phyloP scores from a whole-genome alignment of 2,113 vertebrate species.

The Channa argus region DNA sequence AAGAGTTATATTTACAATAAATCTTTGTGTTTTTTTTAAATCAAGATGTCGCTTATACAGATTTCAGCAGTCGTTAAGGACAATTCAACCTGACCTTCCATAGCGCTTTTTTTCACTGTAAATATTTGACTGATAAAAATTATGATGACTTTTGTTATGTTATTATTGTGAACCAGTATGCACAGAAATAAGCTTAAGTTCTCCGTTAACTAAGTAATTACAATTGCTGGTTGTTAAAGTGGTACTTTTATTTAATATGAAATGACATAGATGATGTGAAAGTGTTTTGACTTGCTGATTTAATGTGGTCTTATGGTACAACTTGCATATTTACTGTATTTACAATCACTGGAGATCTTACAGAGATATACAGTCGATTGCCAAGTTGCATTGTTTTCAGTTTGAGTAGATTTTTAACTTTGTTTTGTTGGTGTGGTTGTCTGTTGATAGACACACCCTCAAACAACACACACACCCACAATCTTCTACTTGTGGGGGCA shows the following conservation, averaged over 20 bases:
- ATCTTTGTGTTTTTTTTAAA: too few species aligned
- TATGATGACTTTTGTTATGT: too few species aligned
- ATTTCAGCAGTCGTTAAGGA: background rate
- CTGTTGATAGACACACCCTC: slow-evolving; percentile 11
- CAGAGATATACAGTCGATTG: background rate
- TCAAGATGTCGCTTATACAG: too few species aligned
- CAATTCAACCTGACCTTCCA: background rate
- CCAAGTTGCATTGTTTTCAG: slow-evolving; percentile 1
- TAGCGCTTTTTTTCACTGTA: too few species aligned
- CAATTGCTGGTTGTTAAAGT: too few species aligned
- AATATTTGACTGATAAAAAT: too few species aligned
- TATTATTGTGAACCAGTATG: too few species aligned
- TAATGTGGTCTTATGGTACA: background rate
- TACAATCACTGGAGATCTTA: background rate
- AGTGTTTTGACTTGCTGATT: background rate
- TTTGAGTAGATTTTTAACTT: background rate
- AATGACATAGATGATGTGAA: background rate
- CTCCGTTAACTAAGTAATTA: too few species aligned
- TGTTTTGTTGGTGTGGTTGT: background rate
- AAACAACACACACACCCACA: slow-evolving; percentile 2
- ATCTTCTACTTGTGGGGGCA: too few species aligned
- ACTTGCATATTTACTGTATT: background rate
- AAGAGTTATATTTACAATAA: too few species aligned
- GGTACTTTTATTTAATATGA: too few species aligned
- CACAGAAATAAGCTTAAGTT: too few species aligned